A percentile compares a stretch with the other conserved stretches of the same genome.
Conservation (phyloP, 2,888 invertebrate genomes). For the Parapristionchus giblindavisi region DNA sequence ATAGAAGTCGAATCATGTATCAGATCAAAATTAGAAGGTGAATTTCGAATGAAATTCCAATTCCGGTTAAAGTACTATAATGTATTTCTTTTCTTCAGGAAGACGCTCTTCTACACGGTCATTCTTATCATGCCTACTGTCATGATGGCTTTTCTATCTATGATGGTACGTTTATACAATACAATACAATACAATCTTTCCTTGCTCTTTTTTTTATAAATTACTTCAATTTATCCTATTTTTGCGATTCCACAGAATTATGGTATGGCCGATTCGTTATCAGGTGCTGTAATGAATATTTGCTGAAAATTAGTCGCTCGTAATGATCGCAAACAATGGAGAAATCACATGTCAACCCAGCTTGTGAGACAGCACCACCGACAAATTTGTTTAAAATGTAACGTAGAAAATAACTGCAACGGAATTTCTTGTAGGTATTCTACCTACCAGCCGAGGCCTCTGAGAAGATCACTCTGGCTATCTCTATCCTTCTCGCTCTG, state of each 20-base stretch:
- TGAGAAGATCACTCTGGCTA: slow-evolving; percentile 87
- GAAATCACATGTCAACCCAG: too few relatives aligned
- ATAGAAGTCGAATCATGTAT: slow-evolving; percentile 73
- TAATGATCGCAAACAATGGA: too few relatives aligned
- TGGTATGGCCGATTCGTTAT: too few relatives aligned
- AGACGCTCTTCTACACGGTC: slow-evolving; percentile 98
- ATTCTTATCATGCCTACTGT: slow-evolving; percentile 98
- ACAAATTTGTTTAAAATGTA: too few relatives aligned
- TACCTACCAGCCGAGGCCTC: slow-evolving; percentile 98
- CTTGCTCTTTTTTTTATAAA: too few relatives aligned
- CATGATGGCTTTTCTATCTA: slow-evolving; percentile 96
- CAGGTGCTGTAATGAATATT: too few relatives aligned
- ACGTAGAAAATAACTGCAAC: too few relatives aligned
- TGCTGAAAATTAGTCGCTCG: too few relatives aligned
- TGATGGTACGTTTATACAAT: slow-evolving; percentile 71
- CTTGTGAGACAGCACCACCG: too few relatives aligned
- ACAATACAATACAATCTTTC: neutral
- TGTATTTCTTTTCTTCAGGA: slow-evolving; percentile 72
- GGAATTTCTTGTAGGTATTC: slow-evolving; percentile 81
- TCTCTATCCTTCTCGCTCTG: slow-evolving; percentile 97
- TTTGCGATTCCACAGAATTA: too few relatives aligned
- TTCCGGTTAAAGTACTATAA: slow-evolving; percentile 3
- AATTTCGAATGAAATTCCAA: neutral
- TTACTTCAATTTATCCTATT: too few relatives aligned
- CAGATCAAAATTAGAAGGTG: slow-evolving; percentile 64